A percentile compares a stretch with the other conserved stretches of the same genome.
These are phyloP conservation scores for Bolinopsis microptera DNA, from an alignment of 37 sponge, comb jelly and placozoan species.

Conservation along the genomic window DNA sequence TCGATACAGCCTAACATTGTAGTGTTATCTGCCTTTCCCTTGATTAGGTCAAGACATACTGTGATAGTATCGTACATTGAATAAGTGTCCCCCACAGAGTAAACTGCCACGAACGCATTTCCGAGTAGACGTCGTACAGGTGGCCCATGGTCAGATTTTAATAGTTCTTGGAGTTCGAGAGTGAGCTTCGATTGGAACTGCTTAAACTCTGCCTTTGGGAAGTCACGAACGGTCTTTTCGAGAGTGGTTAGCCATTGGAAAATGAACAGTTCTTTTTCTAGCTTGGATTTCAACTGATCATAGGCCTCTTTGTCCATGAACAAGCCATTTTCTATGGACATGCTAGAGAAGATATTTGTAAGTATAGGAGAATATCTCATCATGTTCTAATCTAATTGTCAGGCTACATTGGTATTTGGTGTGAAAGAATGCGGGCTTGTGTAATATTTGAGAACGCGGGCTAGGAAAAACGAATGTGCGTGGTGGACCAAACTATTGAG, in stretches of 20 bases:
- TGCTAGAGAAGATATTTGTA: background rate
- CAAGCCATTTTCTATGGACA: constrained; percentile 9
- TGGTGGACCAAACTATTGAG: too few relatives aligned
- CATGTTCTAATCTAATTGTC: background rate
- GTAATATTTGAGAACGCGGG: too few relatives aligned
- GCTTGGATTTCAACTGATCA: background rate
- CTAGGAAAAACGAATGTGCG: too few relatives aligned
- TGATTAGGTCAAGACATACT: constrained; percentile 78
- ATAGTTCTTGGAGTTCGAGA: constrained; percentile 68
- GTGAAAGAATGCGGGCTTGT: too few relatives aligned
- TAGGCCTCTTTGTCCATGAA: constrained; percentile 33
- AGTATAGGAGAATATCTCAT: background rate
- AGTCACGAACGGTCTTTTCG: background rate
- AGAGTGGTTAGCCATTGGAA: constrained; percentile 50
- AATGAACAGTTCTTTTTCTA: constrained; percentile 50
- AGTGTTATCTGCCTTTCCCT: constrained; percentile 27
- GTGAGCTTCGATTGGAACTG: background rate
- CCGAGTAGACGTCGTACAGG: constrained; percentile 72
- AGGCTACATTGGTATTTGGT: background rate
- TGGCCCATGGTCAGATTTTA: constrained; percentile 72
- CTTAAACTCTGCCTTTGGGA: constrained; percentile 39
- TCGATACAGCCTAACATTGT: constrained; percentile 48
- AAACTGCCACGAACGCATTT: constrained; percentile 75
- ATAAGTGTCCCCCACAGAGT: constrained; percentile 71
- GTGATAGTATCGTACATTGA: constrained; percentile 72